A percentile compares a stretch with the other conserved stretches of the same genome.
These are phyloP conservation scores for Microctenopoma stevenorrisi DNA, from an alignment of 2,797 vertebrate species.

Conservation along the genomic window DNA sequence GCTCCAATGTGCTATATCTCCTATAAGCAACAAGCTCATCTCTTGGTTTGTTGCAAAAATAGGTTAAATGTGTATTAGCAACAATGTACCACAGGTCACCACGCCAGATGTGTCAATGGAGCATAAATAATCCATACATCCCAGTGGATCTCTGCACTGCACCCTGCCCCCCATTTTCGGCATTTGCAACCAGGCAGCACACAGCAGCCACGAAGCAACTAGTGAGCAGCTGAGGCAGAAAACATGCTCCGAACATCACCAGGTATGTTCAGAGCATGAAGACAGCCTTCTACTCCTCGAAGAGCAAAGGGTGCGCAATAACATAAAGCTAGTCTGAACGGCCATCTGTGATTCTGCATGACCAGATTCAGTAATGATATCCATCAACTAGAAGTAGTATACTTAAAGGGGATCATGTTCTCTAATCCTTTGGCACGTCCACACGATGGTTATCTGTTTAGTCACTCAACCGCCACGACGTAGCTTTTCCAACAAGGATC, in stretches of 20 bases:
- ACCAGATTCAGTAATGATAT: background rate
- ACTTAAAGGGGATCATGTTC: slow-evolving; percentile 1
- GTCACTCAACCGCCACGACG: background rate
- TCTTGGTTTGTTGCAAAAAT: slow-evolving; percentile 20
- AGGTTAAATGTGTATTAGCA: slow-evolving; percentile 29
- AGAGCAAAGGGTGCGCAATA: slow-evolving; percentile 9
- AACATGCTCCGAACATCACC: slow-evolving; percentile 32
- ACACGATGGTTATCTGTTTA: too few species aligned
- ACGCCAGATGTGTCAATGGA: slow-evolving; percentile 21
- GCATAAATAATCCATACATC: slow-evolving; percentile 61
- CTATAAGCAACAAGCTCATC: slow-evolving; percentile 31
- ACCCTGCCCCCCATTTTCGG: slow-evolving; percentile 46
- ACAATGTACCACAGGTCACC: slow-evolving; percentile 14
- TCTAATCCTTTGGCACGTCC: background rate
- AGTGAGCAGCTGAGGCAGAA: slow-evolving; percentile 28
- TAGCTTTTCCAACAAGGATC: background rate
- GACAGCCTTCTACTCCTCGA: slow-evolving; percentile 15
- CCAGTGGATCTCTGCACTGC: slow-evolving; percentile 36
- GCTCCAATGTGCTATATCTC: background rate
- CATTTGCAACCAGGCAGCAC: slow-evolving; percentile 30
- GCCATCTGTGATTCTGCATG: slow-evolving; percentile 18
- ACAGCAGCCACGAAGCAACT: slow-evolving; percentile 26
- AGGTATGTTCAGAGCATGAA: background rate
- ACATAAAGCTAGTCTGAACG: slow-evolving; percentile 22
- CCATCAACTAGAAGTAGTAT: background rate